Conservation (phyloP, 2,113 vertebrate species). For the Mellivora capensis region DNA sequence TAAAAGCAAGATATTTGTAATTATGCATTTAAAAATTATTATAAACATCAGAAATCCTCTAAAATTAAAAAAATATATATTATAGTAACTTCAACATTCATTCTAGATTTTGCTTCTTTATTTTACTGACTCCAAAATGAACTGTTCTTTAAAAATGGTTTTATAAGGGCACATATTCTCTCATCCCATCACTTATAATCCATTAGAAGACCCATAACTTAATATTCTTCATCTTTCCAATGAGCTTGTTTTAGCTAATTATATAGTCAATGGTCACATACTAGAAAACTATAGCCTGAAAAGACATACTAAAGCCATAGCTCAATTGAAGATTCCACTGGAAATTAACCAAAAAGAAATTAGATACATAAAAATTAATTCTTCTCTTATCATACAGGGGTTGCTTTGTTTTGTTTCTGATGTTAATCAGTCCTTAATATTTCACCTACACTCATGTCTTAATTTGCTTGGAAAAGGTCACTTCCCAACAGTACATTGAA, state of each 20-base stretch:
- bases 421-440: neutral
- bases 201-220: neutral
- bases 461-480: neutral
- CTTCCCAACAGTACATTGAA: neutral
- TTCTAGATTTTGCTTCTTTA: conserved; percentile 22
- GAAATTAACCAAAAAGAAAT: neutral
- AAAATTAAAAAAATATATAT: neutral
- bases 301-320: neutral
- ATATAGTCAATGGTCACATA: neutral
- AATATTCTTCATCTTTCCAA: neutral
- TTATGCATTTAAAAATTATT: neutral
- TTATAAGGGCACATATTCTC: neutral
- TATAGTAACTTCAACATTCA: neutral
- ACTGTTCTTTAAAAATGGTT: neutral
- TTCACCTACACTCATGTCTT: neutral
- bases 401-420: neutral
- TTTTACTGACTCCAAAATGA: neutral
- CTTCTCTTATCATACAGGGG: neutral
- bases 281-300: neutral
- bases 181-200: neutral
- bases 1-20: neutral
- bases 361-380: neutral
- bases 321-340: neutral
- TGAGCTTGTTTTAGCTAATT: neutral
- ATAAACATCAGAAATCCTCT: neutral